phyloP scores from a whole-genome alignment of 2,888 invertebrate species.

The Harmothoe impar region DNA sequence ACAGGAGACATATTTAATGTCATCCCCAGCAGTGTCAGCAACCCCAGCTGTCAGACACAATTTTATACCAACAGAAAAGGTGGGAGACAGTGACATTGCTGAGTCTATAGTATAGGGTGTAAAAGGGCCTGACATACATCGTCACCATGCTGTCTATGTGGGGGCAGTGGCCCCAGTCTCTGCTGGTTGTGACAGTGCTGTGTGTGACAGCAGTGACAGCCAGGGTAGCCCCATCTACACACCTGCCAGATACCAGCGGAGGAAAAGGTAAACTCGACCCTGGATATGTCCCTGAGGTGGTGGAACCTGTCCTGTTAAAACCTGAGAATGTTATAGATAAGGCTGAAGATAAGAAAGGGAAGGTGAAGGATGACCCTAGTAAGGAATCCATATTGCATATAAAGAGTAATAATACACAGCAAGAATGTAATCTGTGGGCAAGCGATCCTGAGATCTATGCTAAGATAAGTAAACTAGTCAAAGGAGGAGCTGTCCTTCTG shows the following conservation, averaged over 20 bases:
- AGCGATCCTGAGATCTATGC: constrained; percentile 54
- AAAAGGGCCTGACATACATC: no score
- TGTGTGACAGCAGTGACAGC: not conserved
- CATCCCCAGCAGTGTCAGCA: no score
- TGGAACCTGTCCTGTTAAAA: constrained; percentile 12
- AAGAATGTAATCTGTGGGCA: constrained; percentile 32
- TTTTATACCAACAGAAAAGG: no score
- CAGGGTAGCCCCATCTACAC: not conserved
- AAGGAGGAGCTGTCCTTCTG: constrained; percentile 26
- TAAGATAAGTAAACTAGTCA: constrained; percentile 50
- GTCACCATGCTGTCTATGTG: no score
- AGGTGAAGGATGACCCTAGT: not conserved
- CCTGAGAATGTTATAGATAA: not conserved
- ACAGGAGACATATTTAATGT: no score
- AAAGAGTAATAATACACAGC: not conserved
- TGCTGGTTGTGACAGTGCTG: not conserved
- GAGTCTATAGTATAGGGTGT: no score
- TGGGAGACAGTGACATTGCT: no score
- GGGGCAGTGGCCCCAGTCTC: not conserved
- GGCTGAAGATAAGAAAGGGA: not conserved
- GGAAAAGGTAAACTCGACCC: not conserved
- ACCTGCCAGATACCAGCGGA: not conserved
- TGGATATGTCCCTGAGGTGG: not conserved
- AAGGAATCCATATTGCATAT: not conserved
- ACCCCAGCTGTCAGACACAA: no score